Conservation (phyloP, 2,888 invertebrate genomes). For the Pinctada fucata region DNA sequence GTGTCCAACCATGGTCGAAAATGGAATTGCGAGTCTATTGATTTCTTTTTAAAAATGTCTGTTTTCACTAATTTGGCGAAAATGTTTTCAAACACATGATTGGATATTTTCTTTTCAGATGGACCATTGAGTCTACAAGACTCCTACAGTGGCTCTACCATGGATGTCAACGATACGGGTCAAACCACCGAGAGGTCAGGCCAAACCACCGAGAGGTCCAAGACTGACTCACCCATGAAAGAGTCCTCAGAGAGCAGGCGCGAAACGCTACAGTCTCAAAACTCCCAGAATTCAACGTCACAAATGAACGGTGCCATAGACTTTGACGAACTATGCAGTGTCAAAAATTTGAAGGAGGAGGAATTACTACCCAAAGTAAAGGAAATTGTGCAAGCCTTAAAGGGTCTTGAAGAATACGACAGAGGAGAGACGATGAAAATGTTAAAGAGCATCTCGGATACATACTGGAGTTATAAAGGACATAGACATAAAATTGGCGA, state of each 20-base stretch:
- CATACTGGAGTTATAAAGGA: slow-evolving; percentile 67
- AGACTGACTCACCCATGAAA: slow-evolving; percentile 24
- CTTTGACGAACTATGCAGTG: slow-evolving; percentile 33
- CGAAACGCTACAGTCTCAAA: slow-evolving; percentile 41
- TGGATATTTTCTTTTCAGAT: slow-evolving; percentile 48
- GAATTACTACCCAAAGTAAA: slow-evolving; percentile 59
- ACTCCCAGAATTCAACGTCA: slow-evolving; percentile 48
- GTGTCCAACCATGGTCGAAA: too few species aligned
- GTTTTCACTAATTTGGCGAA: too few species aligned
- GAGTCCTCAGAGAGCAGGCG: slow-evolving; percentile 23
- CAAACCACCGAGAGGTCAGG: slow-evolving; percentile 12
- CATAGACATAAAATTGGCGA: slow-evolving; percentile 61
- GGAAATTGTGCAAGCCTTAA: slow-evolving; percentile 61
- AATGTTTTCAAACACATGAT: too few species aligned
- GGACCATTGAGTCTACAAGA: slow-evolving; percentile 68
- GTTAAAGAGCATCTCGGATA: slow-evolving; percentile 66
- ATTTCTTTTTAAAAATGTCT: too few species aligned
- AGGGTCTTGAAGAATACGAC: slow-evolving; percentile 67
- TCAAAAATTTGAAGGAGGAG: slow-evolving; percentile 57
- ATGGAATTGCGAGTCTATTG: too few species aligned
- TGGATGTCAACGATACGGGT: slow-evolving; percentile 47
- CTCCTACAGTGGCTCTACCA: slow-evolving; percentile 44
- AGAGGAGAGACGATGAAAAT: slow-evolving; percentile 66
- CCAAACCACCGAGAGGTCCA: not conserved
- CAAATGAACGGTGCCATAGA: slow-evolving; percentile 44